Evolutionary conservation across 1,140 invertebrate species (phyloP).

Genomic region (Theocolax elegans): DNA sequence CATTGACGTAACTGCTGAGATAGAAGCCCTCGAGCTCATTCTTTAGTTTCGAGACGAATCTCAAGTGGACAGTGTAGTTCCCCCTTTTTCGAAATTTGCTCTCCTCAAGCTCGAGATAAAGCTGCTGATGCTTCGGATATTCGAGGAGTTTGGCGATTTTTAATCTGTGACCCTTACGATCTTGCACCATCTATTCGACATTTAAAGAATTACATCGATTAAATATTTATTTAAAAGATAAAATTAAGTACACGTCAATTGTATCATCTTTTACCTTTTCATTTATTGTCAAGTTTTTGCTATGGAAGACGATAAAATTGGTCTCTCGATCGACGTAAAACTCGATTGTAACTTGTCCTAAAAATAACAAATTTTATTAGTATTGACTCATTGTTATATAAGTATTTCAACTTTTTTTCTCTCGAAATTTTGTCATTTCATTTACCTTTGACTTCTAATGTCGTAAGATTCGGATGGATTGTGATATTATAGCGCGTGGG

Average conservation of each 20-base stretch:
- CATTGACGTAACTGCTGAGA: slow-evolving; percentile 84
- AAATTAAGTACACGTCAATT: too few relatives aligned
- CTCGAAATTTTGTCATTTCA: too few relatives aligned
- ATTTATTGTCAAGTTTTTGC: slow-evolving; percentile 88
- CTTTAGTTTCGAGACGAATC: slow-evolving; percentile 83
- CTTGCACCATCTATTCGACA: slow-evolving; percentile 73
- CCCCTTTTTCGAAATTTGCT: slow-evolving; percentile 78
- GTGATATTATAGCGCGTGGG: slow-evolving; percentile 89
- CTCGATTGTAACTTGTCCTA: slow-evolving; percentile 87
- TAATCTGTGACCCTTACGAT: slow-evolving; percentile 76
- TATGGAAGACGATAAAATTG: slow-evolving; percentile 90
- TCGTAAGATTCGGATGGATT: slow-evolving; percentile 94
- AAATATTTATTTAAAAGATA: background rate
- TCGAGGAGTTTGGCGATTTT: slow-evolving; percentile 81
- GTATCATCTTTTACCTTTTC: slow-evolving; percentile 81
- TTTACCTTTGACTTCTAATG: slow-evolving; percentile 85
- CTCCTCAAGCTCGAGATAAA: slow-evolving; percentile 86
- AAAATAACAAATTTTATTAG: slow-evolving; percentile 44
- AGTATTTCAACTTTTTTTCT: too few relatives aligned
- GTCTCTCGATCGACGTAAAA: slow-evolving; percentile 86
- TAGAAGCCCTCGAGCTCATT: slow-evolving; percentile 92
- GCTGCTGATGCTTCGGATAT: slow-evolving; percentile 84
- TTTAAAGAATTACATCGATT: background rate
- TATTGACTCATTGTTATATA: too few relatives aligned
- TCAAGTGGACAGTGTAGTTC: slow-evolving; percentile 86